Base-by-base conservation (phyloP, 2,113 vertebrate species). In the Sebastes fasciatus region DNA sequence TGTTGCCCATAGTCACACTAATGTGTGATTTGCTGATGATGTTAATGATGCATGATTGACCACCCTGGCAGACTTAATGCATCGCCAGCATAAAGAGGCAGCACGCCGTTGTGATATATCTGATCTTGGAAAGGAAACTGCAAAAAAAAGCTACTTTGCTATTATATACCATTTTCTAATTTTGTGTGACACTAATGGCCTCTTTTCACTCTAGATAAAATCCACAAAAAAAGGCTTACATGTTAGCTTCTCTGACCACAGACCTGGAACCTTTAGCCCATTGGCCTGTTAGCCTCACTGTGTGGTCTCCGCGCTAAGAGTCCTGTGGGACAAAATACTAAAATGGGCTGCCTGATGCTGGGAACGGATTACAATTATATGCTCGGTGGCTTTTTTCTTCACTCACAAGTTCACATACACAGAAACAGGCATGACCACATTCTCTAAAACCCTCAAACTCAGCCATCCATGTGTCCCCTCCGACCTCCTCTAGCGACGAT, bases 351-450 rank as follows among this genome's bases (percentile, higher is more conserved):
- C 70, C 66, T 86, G 79, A 79, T 13, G 68, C 77, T 83, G 85
- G 62, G 80, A 85, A 76, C 85, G 80, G 88, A 91, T 91, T 89
- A 86, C 55, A 89, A 77, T 85, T 82, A 82, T 85, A 75, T 87
- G 84, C 73, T 91, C 52, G 2, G 66, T 61, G 57, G 66, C 21
- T 65, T 71, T 67, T 66, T 67, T 66, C 52, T 51, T 67, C 48
- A 21, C 66, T 58, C 43, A 17, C n/a, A 74, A n/a, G 12, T n/a
- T 57, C 52, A 64, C 69, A 64, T 46, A 61, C 51, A 64, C 55
- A 74, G 26, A 69, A 40, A 74, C 65, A 26, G 4, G 9, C 8
- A 16, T 34, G 51, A 42, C 54, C 8, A 51, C 23, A 52, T 57
- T 51, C 54, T 83, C 52, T 17, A 1, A 77, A 83, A 75, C 46